Evolutionary conservation across 2,888 invertebrate species (phyloP), one percentile per base, ranked within the genome.

Genomic region (Apocheima hispidaria): DNA sequence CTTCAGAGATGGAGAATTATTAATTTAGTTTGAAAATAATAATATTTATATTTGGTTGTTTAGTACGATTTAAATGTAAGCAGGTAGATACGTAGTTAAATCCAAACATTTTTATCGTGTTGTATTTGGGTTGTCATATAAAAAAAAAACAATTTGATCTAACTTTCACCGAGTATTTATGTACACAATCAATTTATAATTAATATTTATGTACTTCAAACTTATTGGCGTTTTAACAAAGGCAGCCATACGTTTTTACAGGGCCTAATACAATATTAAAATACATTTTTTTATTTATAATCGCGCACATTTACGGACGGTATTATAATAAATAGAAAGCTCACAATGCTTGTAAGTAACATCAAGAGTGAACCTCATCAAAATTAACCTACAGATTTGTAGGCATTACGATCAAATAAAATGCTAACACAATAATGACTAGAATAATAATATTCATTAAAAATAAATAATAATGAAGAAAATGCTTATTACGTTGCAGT

Each of bases 291-390:
- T 35, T 58, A 28, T 55, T 55, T 60, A 60, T 60, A 63, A 53
- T 64, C 56, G 53, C 63, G 63, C 58, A 65, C 56, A 66, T 60
- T 61, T 44, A 64, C 66, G 71, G 71, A 71, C 70, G 68, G 71
- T 63, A 64, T 67, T 58, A 62, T 43, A 66, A 68, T 66, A 66
- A 64, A 66, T 66, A 54, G 55, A 69, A 65, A 51, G 64, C 55
- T 59, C 51, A 60, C 57, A 60, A 50, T 26, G 52, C 28, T 40
- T 30, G 40, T 55, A 51, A 48, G 49, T 46, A 46, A 50, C 55
- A 51, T 52, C 26, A 48, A 51, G 26, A 46, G 41, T 61, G 56
- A 61, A 48, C 21, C 40, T 26, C 41, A 41, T n/a, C 53, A 21
- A 49, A 60, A 50, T 40, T 40, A 9, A 16, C 54, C 54, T 54